phyloP scores from a whole-genome alignment of 2,797 vertebrate species.

The Rousettus madagascariensis region DNA sequence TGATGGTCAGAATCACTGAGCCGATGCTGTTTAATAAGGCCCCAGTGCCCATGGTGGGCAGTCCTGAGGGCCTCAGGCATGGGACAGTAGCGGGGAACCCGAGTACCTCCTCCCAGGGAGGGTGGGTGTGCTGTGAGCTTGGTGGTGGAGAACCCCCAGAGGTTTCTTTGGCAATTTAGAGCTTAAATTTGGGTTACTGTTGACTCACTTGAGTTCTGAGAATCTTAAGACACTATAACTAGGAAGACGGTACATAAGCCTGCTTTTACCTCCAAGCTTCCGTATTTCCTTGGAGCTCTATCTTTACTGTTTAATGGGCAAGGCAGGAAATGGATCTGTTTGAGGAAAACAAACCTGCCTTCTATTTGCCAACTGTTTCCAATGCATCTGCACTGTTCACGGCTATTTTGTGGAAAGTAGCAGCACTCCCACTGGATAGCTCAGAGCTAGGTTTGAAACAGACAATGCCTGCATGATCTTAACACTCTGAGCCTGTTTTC shows the following conservation, averaged over 20 bases:
- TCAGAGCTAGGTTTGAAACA: background rate
- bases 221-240: background rate
- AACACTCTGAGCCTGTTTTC: background rate
- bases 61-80: background rate
- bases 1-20: background rate
- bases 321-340: background rate
- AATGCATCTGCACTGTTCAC: background rate
- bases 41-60: background rate
- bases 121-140: background rate
- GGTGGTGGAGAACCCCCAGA: background rate
- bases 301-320: background rate
- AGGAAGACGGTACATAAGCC: background rate
- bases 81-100: background rate
- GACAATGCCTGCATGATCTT: background rate
- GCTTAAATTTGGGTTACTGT: background rate
- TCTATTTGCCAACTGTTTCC: background rate
- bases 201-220: background rate
- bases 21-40: conserved; percentile 40
- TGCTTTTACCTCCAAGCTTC: background rate
- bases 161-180: background rate
- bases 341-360: background rate
- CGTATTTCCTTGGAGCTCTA: background rate
- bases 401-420: too few species aligned
- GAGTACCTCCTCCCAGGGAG: background rate
- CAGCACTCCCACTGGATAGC: background rate